These are phyloP conservation scores for Tyria jacobaeae DNA, from an alignment of 2,888 invertebrate genomes.

Conservation along the genomic window DNA sequence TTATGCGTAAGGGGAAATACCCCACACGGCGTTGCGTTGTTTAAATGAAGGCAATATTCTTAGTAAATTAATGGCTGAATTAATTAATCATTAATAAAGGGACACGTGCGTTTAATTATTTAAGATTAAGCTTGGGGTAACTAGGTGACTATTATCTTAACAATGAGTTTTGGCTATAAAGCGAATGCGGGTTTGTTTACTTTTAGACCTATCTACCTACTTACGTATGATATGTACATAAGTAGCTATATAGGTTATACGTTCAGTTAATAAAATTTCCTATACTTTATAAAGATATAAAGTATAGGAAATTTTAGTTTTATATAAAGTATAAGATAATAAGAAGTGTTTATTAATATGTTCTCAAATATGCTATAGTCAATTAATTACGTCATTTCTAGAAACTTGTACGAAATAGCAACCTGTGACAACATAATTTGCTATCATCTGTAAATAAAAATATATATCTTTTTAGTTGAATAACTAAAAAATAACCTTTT, in stretches of 20 bases:
- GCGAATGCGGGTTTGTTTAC: constrained; percentile 64
- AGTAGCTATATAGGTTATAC: not conserved
- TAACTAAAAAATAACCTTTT: no score
- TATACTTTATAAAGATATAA: no score
- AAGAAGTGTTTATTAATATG: no score
- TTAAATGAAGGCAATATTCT: constrained; percentile 20
- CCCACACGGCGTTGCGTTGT: constrained; percentile 28
- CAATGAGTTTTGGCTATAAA: constrained; percentile 53
- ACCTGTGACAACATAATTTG: no score
- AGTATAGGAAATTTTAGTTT: not conserved
- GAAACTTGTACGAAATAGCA: no score
- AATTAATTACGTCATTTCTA: no score
- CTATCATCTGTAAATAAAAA: no score
- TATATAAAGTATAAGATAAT: no score
- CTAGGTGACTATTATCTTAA: constrained; percentile 57
- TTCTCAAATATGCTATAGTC: no score
- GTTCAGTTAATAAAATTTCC: no score
- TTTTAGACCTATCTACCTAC: constrained; percentile 10
- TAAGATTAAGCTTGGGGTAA: constrained; percentile 56
- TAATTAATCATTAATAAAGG: constrained; percentile 53
- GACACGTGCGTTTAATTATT: constrained; percentile 71
- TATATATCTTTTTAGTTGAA: no score
- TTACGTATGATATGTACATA: not conserved
- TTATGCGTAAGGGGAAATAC: constrained; percentile 28
- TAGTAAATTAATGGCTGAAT: constrained; percentile 40